A percentile compares a stretch with the other conserved stretches of the same genome.
Evolutionary conservation across 2,888 invertebrate species (phyloP).

Genomic region (Uropetala carovei): DNA sequence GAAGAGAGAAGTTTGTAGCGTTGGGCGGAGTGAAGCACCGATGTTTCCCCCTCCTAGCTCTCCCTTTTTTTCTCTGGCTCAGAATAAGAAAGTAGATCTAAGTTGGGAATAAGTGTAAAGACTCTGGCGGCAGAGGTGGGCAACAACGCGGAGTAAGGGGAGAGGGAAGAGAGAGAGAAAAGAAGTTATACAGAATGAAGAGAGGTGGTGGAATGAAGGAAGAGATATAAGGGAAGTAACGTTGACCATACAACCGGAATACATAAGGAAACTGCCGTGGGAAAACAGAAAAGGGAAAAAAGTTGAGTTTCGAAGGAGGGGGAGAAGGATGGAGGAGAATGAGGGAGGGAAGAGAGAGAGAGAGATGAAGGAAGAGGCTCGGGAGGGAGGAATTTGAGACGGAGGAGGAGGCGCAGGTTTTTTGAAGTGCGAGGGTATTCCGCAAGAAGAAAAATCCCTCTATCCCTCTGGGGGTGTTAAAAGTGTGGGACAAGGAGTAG

Average conservation of each 20-base stretch:
- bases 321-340: not conserved
- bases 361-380: not conserved
- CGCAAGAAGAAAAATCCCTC: no score
- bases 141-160: not conserved
- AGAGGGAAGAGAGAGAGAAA: not conserved
- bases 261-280: constrained; percentile 16
- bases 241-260: constrained; percentile 1
- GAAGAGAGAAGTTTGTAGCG: not conserved
- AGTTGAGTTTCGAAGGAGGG: not conserved
- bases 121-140: not conserved
- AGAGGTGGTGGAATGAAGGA: not conserved
- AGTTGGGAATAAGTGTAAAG: not conserved
- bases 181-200: not conserved
- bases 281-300: constrained; percentile 3
- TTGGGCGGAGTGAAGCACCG: not conserved
- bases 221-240: not conserved
- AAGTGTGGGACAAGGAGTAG: not conserved
- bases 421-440: not conserved
- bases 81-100: constrained; percentile 1
- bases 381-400: not conserved
- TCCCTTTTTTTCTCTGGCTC: not conserved
- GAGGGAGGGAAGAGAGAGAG: not conserved
- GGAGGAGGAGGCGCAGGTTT: constrained; percentile 10
- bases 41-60: not conserved
- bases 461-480: no score